Evolutionary conservation across 2,888 invertebrate genomes (phyloP), one percentile per base, ranked within the genome.

Genomic region (Andrena flavipes): DNA sequence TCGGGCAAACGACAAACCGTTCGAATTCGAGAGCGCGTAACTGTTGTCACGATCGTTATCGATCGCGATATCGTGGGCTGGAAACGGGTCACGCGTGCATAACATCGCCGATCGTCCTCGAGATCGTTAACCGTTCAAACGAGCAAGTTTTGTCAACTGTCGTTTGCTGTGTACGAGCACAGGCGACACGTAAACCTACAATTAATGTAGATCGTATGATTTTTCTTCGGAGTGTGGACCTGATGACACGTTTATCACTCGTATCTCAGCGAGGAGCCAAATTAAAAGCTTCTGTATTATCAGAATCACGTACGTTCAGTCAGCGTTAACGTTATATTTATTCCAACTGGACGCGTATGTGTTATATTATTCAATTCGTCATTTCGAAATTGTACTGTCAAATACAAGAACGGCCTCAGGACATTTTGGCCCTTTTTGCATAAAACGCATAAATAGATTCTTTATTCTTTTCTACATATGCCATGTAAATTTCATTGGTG

Each of bases 31-130:
- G 56, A 33, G 76, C 69, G 78, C 76, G 48, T 84, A 82, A 86
- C 80, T 73, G 80, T 86, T 76, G 80, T 73, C 70, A 54, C 71
- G 84, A 86, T 88, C 48, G 30, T 84, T 84, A 84, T 87, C 87
- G 72, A 64, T 79, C 56, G 72, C 54, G 73, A 79, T 86, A 80
- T 74, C 56, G 59, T 51, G 49, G 49, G 48, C 51, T n/a, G 68
- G 56, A 81, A 86, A 59, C 64, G 62, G 74, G 75, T 84, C 82
- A 76, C 68, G 65, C 76, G 67, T 70, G 73, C 60, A 63, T 62
- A 60, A 64, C 59, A 75, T 76, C 54, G 64, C 26, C 67, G 72
- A 84, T 84, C 82, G 33, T 65, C 64, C 56, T 75, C 67, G 48
- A 81, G 72, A 88, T 80, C 51, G 51, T 70, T 80, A 75, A 77